Base-by-base conservation (phyloP, 2,113 vertebrate genomes). In the Nothobranchius kuhntae region DNA sequence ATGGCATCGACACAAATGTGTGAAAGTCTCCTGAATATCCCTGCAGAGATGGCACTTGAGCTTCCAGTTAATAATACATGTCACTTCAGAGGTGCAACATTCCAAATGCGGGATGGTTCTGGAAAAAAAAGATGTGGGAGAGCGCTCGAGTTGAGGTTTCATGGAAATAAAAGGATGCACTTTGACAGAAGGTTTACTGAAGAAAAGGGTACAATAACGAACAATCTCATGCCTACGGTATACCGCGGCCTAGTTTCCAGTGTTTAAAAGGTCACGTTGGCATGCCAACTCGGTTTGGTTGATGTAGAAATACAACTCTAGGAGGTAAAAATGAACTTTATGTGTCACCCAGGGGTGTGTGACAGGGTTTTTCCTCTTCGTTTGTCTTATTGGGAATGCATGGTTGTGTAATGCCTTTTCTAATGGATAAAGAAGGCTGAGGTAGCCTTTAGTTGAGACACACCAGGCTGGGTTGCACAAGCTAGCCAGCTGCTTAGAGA, bases 21-120 rank as follows among this genome's bases (percentile, higher is more conserved):
- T 79, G 77, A 90, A 87, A 86, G 81, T 75, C 13, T 51, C 68
- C 53, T 65, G 54, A 86, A 81, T 87, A 83, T 90, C 81, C 76
- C 68, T 53, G 72, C 64, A 74, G 66, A 52, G 60, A 53, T 78
- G 57, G 68, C 89, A 68, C 83, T 85, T 45, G 51, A 65, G 53
- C 66, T 21, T 15, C 3, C 1, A 40, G 52, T 90, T 71, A 91
- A 91, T 92, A 91, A 92, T 89, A 75, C 79, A 91, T 87, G 77
- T 81, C 81, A 74, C 69, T 84, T 57, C 0, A 21, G 47, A 71
- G 75, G 80, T 80, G 86, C 58, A 2, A 77, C 73, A 52, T 65
- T 62, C 72, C 21, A 47, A 71, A 38, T 71, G 69, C 61, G 60
- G 54, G 36, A 52, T 47, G 9, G 61, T 65, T 66, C 38, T 59